Percentiles rank a stretch among this genome's conserved stretches.
phyloP scores from a whole-genome alignment of 1,140 invertebrate genomes.

The Nebria ingens region DNA sequence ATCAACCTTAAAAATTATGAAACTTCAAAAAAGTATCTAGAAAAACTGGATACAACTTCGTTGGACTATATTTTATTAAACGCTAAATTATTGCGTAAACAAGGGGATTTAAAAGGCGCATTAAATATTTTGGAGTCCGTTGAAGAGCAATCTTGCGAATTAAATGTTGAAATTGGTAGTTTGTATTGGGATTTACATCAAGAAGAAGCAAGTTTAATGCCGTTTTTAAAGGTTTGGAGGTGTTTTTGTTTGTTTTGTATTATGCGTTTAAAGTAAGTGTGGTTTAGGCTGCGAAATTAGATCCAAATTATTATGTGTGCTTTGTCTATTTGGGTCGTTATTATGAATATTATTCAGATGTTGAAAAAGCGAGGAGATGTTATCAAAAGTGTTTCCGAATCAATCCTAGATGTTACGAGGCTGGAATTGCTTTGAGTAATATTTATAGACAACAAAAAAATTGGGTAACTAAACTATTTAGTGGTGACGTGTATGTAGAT shows the following conservation, averaged over 20 bases:
- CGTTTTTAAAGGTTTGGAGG: constrained; percentile 52
- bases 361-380: constrained; percentile 63
- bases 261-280: constrained; percentile 7
- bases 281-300: constrained; percentile 51
- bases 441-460: constrained; percentile 58
- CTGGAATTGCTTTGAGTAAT: constrained; percentile 62
- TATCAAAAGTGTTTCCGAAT: constrained; percentile 73
- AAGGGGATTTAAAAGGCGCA: constrained; percentile 43
- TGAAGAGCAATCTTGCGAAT: constrained; percentile 39
- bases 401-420: constrained; percentile 51
- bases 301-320: constrained; percentile 58
- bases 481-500: constrained; percentile 11
- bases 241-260: constrained; percentile 10
- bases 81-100: constrained; percentile 35
- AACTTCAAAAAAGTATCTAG: too few relatives aligned
- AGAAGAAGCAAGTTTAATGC: constrained; percentile 48
- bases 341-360: constrained; percentile 51
- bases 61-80: too few relatives aligned
- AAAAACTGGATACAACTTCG: too few relatives aligned
- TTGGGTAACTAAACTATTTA: constrained; percentile 37
- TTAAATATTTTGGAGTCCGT: constrained; percentile 38
- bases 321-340: constrained; percentile 68
- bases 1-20: too few relatives aligned
- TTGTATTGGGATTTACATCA: constrained; percentile 52
- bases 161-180: constrained; percentile 52